A percentile compares a stretch with the other conserved stretches of the same genome.
Evolutionary conservation across 2,797 vertebrate species (phyloP).

Genomic region (Tokudaia muenninki): DNA sequence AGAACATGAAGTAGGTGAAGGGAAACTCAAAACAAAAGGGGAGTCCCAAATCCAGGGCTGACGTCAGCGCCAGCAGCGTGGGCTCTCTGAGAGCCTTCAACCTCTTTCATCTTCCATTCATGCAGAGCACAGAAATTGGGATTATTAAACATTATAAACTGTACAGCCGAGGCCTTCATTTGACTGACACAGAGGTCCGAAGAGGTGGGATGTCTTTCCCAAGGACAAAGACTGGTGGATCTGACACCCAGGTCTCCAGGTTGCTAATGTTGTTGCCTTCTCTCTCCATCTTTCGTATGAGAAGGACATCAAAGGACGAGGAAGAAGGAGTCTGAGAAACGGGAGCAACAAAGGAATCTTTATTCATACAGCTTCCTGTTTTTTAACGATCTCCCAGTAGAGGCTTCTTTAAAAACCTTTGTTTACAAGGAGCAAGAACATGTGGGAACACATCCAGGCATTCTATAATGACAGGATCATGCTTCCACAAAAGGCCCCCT

Average conservation of each 20-base stretch:
- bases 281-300: conserved; percentile 3
- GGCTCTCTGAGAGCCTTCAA: neutral
- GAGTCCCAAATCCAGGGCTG: too few species aligned
- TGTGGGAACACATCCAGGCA: neutral
- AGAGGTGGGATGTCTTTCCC: neutral
- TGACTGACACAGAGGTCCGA: neutral
- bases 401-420: conserved; percentile 47
- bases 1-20: neutral
- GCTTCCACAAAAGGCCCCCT: neutral
- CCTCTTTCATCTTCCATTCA: neutral
- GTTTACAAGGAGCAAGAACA: neutral
- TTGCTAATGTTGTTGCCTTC: neutral
- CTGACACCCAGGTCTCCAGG: conserved; percentile 17
- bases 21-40: neutral
- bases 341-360: neutral
- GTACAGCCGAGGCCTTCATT: neutral
- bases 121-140: neutral
- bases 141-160: conserved; percentile 8
- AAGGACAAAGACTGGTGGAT: conserved; percentile 4
- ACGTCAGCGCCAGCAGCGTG: neutral
- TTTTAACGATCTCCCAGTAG: conserved; percentile 9
- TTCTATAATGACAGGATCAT: neutral
- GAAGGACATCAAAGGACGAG: conserved; percentile 7
- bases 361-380: neutral
- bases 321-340: conserved; percentile 3